A percentile compares a stretch with the other conserved stretches of the same genome.
Evolutionary conservation across 1,140 invertebrate genomes (phyloP).

Genomic region (Chelonus insularis): DNA sequence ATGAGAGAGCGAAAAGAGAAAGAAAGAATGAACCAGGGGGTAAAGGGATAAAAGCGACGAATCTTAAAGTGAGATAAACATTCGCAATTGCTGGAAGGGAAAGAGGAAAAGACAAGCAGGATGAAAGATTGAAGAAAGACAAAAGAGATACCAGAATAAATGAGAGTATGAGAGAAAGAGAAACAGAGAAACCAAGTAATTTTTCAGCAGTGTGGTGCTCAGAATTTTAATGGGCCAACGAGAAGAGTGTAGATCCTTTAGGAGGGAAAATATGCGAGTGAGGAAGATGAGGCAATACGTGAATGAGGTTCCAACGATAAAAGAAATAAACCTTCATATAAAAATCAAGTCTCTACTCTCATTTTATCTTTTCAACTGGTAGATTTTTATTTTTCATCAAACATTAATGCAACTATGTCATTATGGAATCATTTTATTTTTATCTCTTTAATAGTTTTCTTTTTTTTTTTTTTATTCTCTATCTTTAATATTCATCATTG

Average conservation of each 20-base stretch:
- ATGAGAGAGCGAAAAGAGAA: background rate
- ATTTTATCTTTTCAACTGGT: background rate
- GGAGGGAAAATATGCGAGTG: slow-evolving; percentile 1
- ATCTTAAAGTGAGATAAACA: background rate
- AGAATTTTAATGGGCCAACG: slow-evolving; percentile 42
- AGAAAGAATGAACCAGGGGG: background rate
- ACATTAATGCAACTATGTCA: no score
- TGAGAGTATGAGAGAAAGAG: no score
- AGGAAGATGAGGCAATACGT: slow-evolving; percentile 12
- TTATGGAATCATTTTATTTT: no score
- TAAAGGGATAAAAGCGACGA: background rate
- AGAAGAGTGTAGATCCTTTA: background rate
- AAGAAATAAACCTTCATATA: slow-evolving; percentile 43
- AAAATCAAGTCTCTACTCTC: slow-evolving; percentile 32
- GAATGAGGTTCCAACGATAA: slow-evolving; percentile 36
- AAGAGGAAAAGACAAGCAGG: background rate
- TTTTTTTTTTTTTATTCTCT: no score
- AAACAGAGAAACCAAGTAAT: slow-evolving; percentile 28
- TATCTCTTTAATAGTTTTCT: background rate
- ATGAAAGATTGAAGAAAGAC: no score
- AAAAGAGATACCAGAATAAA: no score
- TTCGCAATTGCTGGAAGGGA: background rate
- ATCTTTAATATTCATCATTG: no score
- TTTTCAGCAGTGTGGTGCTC: slow-evolving; percentile 42
- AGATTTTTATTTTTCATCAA: background rate